A percentile compares a stretch with the other conserved stretches of the same genome.
phyloP scores from a whole-genome alignment of 2,888 invertebrate species.

The Agriopis aurantiaria region DNA sequence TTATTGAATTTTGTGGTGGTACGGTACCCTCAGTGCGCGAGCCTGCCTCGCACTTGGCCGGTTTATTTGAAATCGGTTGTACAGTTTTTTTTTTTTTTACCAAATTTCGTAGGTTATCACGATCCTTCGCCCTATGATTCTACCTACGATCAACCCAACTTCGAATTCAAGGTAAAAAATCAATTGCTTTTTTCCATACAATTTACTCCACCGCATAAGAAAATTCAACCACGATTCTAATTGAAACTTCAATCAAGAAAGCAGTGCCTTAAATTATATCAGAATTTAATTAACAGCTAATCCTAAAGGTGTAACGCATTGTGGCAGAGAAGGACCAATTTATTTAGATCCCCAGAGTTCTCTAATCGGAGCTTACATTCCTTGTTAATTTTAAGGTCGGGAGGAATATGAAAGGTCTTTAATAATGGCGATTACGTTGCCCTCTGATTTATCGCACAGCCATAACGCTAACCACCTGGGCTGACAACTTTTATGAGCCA shows the following conservation, averaged over 20 bases:
- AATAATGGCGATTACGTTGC: slow-evolving; percentile 49
- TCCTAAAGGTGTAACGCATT: slow-evolving; percentile 50
- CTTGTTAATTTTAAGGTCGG: slow-evolving; percentile 43
- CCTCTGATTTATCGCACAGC: slow-evolving; percentile 60
- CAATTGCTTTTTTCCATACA: neutral
- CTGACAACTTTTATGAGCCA: slow-evolving; percentile 60
- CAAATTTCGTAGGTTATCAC: too few species aligned
- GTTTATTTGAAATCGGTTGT: too few species aligned
- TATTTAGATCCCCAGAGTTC: slow-evolving; percentile 43
- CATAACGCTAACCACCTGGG: slow-evolving; percentile 59
- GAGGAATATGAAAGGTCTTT: slow-evolving; percentile 43
- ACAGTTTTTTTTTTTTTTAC: too few species aligned
- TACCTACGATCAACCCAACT: too few species aligned
- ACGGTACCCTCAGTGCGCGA: too few species aligned
- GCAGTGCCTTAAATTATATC: slow-evolving; percentile 54
- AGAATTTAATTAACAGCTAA: slow-evolving; percentile 62
- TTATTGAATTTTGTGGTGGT: too few species aligned
- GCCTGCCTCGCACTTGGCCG: too few species aligned
- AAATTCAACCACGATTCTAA: slow-evolving; percentile 31
- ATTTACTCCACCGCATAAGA: slow-evolving; percentile 10
- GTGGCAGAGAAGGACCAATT: slow-evolving; percentile 46
- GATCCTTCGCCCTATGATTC: too few species aligned
- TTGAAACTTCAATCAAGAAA: slow-evolving; percentile 45
- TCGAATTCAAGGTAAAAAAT: neutral
- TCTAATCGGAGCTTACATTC: slow-evolving; percentile 40